Evolutionary conservation across 1,140 invertebrate species (phyloP).

Genomic region (Drosophila subpulchrella): DNA sequence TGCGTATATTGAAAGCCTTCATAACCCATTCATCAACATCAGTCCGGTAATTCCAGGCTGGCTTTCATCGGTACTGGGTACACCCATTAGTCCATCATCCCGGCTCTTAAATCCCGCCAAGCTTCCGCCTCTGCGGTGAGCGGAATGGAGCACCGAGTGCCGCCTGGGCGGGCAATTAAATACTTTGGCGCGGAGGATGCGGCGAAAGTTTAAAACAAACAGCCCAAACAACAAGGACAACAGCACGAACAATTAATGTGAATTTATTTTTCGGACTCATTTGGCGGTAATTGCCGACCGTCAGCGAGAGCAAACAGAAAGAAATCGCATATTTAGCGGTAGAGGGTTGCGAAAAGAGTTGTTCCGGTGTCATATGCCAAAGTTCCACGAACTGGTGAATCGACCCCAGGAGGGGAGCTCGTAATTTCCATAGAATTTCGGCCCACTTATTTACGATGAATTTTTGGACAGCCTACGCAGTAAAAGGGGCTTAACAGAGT

Average conservation of each 20-base stretch:
- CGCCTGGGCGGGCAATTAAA: slow-evolving; percentile 71
- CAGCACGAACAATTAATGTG: slow-evolving; percentile 75
- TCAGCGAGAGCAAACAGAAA: slow-evolving; percentile 44
- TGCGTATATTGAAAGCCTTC: background rate
- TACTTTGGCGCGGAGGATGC: slow-evolving; percentile 31
- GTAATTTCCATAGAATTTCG: slow-evolving; percentile 69
- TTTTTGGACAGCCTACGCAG: slow-evolving; percentile 71
- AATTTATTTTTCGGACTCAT: slow-evolving; percentile 80
- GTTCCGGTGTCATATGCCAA: background rate
- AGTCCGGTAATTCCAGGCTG: slow-evolving; percentile 2
- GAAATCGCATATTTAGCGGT: slow-evolving; percentile 16
- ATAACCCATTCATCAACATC: slow-evolving; percentile 11
- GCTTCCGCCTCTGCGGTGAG: slow-evolving; percentile 33
- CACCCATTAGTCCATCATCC: slow-evolving; percentile 31
- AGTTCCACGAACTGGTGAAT: slow-evolving; percentile 16
- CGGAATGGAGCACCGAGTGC: slow-evolving; percentile 6
- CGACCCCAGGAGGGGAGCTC: slow-evolving; percentile 21
- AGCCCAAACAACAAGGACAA: slow-evolving; percentile 62
- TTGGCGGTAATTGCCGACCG: slow-evolving; percentile 74
- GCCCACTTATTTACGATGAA: slow-evolving; percentile 73
- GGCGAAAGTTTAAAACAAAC: slow-evolving; percentile 47
- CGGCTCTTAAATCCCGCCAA: slow-evolving; percentile 1
- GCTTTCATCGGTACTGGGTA: background rate
- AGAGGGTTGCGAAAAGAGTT: slow-evolving; percentile 25
- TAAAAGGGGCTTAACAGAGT: slow-evolving; percentile 63